phyloP scores from a whole-genome alignment of 2,113 vertebrate species.

The Ciconia boyciana region DNA sequence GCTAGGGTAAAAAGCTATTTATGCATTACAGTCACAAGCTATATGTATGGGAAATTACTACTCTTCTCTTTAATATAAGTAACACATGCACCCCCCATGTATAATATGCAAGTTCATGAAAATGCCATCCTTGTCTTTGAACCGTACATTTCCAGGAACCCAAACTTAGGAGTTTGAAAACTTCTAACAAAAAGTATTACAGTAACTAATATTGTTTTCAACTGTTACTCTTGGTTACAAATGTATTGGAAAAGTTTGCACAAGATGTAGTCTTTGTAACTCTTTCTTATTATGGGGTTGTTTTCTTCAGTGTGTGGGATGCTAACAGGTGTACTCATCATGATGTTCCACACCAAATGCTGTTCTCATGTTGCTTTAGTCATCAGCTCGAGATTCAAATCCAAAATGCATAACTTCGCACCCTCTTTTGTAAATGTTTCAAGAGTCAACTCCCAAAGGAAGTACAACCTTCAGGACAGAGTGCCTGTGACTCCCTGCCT shows the following conservation, averaged over 20 bases:
- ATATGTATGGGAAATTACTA: background rate
- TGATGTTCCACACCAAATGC: background rate
- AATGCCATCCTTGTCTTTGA: background rate
- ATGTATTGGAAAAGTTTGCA: constrained; percentile 10
- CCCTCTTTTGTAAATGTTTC: background rate
- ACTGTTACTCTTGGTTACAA: constrained; percentile 15
- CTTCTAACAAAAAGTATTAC: background rate
- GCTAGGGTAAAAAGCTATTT: background rate
- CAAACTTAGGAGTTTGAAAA: background rate
- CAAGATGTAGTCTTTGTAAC: background rate
- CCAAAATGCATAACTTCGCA: background rate
- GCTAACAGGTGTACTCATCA: background rate
- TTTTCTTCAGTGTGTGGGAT: constrained; percentile 25
- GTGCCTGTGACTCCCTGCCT: background rate
- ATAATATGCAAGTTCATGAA: background rate
- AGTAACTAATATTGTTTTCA: background rate
- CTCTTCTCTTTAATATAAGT: background rate
- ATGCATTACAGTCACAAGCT: background rate
- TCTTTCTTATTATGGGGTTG: background rate
- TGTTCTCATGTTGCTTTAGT: background rate
- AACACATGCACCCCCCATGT: fast-evolving
- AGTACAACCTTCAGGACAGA: background rate
- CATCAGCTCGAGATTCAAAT: background rate
- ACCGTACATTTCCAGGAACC: background rate
- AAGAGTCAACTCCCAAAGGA: background rate